Evolutionary conservation across 2,888 invertebrate genomes (phyloP).

Genomic region (Mayetiola destructor): DNA sequence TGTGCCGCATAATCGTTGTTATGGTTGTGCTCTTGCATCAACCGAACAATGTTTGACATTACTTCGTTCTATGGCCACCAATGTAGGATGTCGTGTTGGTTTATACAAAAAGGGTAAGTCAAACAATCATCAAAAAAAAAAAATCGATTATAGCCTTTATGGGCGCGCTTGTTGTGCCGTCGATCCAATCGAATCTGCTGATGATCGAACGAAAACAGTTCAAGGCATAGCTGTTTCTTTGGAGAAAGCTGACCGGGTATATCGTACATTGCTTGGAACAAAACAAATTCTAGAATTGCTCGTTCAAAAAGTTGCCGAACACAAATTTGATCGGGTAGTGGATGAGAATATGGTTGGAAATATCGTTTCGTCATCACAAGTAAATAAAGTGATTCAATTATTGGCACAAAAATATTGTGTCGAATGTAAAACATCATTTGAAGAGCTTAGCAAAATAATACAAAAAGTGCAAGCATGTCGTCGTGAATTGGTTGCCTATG

Average conservation of each 20-base stretch:
- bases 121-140: too few species aligned
- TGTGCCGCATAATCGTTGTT: conserved; percentile 49
- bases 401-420: conserved; percentile 89
- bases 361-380: conserved; percentile 43
- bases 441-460: conserved; percentile 80
- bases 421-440: conserved; percentile 88
- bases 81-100: conserved; percentile 55
- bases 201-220: conserved; percentile 89
- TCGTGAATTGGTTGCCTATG: conserved; percentile 80
- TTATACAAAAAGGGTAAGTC: conserved; percentile 71
- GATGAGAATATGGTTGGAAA: conserved; percentile 40
- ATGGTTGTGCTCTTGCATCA: conserved; percentile 78
- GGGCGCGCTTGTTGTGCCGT: conserved; percentile 91
- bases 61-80: conserved; percentile 74
- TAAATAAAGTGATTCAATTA: conserved; percentile 85
- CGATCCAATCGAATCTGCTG: conserved; percentile 93
- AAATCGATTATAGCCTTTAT: conserved; percentile 88
- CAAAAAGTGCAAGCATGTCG: conserved; percentile 84
- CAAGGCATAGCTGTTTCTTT: conserved; percentile 77
- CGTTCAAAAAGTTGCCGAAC: conserved; percentile 76
- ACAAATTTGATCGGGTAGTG: conserved; percentile 50
- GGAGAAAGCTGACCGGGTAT: conserved; percentile 89
- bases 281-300: conserved; percentile 79
- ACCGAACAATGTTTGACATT: conserved; percentile 89
- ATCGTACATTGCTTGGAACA: conserved; percentile 66